Conservation (phyloP, 2,888 invertebrate genomes). For the Eupithecia exiguata region DNA sequence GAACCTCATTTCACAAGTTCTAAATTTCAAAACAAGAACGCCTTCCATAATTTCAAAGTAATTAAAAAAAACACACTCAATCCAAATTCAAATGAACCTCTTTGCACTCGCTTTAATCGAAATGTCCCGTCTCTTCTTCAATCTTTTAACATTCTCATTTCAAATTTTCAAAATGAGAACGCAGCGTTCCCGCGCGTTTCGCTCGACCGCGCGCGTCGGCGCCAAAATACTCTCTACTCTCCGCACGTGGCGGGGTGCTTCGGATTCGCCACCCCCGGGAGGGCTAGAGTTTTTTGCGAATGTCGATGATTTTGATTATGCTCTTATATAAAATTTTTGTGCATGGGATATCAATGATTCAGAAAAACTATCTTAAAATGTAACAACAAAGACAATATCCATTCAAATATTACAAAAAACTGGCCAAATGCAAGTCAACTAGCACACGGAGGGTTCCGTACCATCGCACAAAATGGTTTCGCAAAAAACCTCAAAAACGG, state of each 20-base stretch:
- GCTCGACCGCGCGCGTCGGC: slow-evolving; percentile 71
- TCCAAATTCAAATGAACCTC: background rate
- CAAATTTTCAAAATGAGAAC: slow-evolving; percentile 41
- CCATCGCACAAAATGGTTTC: no score
- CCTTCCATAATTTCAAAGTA: background rate
- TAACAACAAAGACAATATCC: no score
- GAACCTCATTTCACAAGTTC: background rate
- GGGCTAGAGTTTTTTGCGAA: slow-evolving; percentile 20
- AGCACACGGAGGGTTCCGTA: no score
- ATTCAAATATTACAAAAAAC: no score
- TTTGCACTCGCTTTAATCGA: background rate
- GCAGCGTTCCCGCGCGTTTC: slow-evolving; percentile 56
- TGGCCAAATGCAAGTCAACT: no score
- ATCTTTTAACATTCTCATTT: slow-evolving; percentile 5
- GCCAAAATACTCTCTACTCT: slow-evolving; percentile 72
- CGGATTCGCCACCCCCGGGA: slow-evolving; percentile 42
- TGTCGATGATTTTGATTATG: background rate
- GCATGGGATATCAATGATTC: background rate
- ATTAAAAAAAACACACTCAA: background rate
- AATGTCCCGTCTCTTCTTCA: background rate
- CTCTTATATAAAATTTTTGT: background rate
- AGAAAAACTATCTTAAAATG: background rate
- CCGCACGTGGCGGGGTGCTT: slow-evolving; percentile 70
- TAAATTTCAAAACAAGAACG: background rate
- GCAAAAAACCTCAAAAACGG: no score